phyloP scores from a whole-genome alignment of 1,140 invertebrate genomes.

The Platyura marginata region DNA sequence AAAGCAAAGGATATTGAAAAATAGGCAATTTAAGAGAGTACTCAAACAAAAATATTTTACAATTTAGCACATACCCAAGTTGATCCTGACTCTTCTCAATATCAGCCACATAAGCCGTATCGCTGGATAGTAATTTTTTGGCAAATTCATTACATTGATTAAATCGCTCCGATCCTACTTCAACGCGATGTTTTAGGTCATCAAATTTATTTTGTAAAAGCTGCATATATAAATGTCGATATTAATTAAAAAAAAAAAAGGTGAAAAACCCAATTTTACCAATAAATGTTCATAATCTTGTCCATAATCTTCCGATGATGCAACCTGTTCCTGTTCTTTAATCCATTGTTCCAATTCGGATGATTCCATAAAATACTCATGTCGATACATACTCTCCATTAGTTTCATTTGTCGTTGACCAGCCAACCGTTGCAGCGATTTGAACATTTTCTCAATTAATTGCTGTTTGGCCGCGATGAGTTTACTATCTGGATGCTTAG shows the following conservation, averaged over 20 bases:
- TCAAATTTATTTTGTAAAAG: constrained; percentile 85
- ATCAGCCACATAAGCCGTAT: constrained; percentile 74
- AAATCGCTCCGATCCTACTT: constrained; percentile 80
- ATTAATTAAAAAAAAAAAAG: constrained; percentile 1
- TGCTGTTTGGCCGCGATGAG: constrained; percentile 61
- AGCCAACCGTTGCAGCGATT: constrained; percentile 62
- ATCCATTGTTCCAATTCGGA: constrained; percentile 90
- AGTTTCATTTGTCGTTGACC: constrained; percentile 62
- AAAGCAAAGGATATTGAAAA: not conserved
- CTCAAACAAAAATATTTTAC: too few species aligned
- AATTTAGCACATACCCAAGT: constrained; percentile 68
- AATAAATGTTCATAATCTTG: constrained; percentile 92
- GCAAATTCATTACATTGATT: constrained; percentile 83
- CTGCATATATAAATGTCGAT: constrained; percentile 26
- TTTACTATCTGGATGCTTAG: constrained; percentile 61
- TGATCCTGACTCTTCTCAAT: constrained; percentile 76
- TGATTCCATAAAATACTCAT: constrained; percentile 84
- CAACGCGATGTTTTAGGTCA: constrained; percentile 82
- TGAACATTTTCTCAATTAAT: constrained; percentile 56
- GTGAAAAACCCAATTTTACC: constrained; percentile 28
- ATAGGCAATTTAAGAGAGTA: not conserved
- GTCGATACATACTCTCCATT: constrained; percentile 79
- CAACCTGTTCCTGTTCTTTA: constrained; percentile 75
- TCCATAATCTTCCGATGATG: constrained; percentile 88
- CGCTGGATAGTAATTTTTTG: constrained; percentile 71